phyloP scores from a whole-genome alignment of 2,113 vertebrate species.

The Calyptommatus sinebrachiatus region DNA sequence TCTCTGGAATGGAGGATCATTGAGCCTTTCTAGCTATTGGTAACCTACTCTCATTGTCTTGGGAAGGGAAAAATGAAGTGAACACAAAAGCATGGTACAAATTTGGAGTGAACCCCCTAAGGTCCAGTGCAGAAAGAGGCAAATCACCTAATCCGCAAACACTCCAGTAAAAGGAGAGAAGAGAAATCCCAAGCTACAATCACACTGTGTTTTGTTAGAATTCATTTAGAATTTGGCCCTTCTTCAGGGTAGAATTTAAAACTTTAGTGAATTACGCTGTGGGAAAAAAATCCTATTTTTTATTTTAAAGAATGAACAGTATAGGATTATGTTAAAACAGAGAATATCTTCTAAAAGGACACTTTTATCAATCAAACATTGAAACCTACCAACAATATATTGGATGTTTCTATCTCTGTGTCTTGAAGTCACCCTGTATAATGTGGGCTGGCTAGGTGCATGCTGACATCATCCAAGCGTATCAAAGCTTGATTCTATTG shows the following conservation, averaged over 20 bases:
- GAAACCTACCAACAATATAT: background rate
- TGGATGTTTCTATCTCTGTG: background rate
- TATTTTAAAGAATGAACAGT: background rate
- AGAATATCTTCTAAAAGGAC: background rate
- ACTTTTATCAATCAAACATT: background rate
- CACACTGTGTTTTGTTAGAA: background rate
- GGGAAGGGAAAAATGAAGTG: no score
- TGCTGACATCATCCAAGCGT: background rate
- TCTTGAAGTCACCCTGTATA: background rate
- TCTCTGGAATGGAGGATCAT: no score
- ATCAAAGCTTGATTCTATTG: constrained; percentile 10
- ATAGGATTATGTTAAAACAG: background rate
- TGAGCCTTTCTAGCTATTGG: no score
- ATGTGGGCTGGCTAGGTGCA: background rate
- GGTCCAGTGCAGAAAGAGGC: background rate
- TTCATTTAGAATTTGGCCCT: background rate
- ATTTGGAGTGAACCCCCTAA: no score
- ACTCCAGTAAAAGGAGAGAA: background rate
- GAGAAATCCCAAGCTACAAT: background rate
- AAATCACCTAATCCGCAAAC: background rate
- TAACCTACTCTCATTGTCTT: no score
- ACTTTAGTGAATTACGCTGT: no score
- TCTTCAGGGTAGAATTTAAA: background rate
- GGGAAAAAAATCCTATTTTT: no score
- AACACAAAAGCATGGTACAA: no score